These are phyloP conservation scores for Scophthalmus maximus DNA, from an alignment of 2,113 vertebrate species.

Conservation along the genomic window DNA sequence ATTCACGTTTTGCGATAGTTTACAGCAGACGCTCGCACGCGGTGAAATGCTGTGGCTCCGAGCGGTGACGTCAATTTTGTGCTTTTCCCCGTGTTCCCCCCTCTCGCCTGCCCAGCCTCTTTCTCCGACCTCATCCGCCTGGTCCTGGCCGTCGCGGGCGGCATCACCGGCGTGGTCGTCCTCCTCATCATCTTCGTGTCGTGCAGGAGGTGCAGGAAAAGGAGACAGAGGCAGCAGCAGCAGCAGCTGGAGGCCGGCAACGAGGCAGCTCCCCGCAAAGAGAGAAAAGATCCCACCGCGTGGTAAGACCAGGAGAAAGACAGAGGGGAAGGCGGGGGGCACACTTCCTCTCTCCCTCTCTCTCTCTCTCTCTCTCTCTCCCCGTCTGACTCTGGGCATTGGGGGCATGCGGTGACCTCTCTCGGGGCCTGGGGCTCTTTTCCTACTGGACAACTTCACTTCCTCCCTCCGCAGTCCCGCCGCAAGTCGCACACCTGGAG, in stretches of 20 bases:
- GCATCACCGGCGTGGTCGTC: constrained; percentile 83
- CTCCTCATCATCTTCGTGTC: constrained; percentile 79
- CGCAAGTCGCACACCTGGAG: constrained; percentile 30
- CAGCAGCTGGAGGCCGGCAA: no score
- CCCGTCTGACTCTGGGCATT: constrained; percentile 41
- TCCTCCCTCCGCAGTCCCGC: constrained; percentile 23
- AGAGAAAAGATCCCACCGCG: constrained; percentile 80
- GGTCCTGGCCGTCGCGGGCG: constrained; percentile 85
- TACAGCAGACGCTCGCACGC: no score
- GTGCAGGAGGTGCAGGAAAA: constrained; percentile 81
- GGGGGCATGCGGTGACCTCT: constrained; percentile 47
- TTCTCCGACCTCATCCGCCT: constrained; percentile 91
- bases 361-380: constrained; percentile 34
- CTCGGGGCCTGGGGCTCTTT: constrained; percentile 48
- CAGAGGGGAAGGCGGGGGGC: constrained; percentile 27
- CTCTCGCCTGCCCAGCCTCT: constrained; percentile 76
- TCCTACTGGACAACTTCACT: constrained; percentile 54
- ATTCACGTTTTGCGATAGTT: no score
- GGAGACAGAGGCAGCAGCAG: constrained; percentile 54
- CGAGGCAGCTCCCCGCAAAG: constrained; percentile 70
- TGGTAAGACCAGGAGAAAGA: constrained; percentile 83
- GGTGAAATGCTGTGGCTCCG: no score
- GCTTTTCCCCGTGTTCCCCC: no score
- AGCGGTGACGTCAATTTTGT: no score
- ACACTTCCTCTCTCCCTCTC: no score